A percentile compares a stretch with the other conserved stretches of the same genome.
These are phyloP conservation scores for Limonius californicus DNA, from an alignment of 1,140 invertebrate species.

Conservation along the genomic window DNA sequence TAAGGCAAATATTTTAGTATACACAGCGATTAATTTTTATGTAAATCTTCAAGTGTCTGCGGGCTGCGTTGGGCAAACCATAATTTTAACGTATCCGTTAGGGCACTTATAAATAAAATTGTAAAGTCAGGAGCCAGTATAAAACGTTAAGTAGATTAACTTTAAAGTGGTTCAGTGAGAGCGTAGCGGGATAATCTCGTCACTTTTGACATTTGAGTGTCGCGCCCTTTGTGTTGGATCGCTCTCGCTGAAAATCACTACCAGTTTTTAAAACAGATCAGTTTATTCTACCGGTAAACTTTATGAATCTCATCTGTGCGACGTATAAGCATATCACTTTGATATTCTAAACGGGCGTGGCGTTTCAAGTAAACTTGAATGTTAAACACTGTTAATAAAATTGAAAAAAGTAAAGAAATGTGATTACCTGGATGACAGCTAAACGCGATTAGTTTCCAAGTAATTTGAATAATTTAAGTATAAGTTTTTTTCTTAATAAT, in stretches of 20 bases:
- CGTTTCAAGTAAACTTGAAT: background rate
- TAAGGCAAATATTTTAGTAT: background rate
- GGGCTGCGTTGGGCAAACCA: too few species aligned
- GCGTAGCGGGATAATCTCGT: constrained; percentile 7
- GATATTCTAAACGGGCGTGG: background rate
- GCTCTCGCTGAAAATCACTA: constrained; percentile 15
- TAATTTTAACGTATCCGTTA: background rate
- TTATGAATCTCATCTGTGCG: background rate
- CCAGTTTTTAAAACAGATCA: constrained; percentile 12
- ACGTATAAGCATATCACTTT: background rate
- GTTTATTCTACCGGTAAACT: constrained; percentile 3
- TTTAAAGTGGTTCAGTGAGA: constrained; percentile 12
- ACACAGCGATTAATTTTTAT: too few species aligned
- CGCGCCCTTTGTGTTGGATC: constrained; percentile 6
- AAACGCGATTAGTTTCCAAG: too few species aligned
- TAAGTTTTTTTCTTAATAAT: too few species aligned
- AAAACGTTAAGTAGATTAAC: constrained; percentile 17
- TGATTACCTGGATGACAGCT: too few species aligned
- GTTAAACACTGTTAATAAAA: too few species aligned
- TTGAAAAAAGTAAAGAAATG: too few species aligned
- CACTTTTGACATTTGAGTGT: constrained; percentile 16
- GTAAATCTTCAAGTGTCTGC: too few species aligned
- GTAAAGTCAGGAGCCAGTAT: background rate
- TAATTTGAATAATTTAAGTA: too few species aligned
- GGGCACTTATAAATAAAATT: background rate